Conservation (phyloP, 2,797 vertebrate species). For the Eidolon dupreanum region DNA sequence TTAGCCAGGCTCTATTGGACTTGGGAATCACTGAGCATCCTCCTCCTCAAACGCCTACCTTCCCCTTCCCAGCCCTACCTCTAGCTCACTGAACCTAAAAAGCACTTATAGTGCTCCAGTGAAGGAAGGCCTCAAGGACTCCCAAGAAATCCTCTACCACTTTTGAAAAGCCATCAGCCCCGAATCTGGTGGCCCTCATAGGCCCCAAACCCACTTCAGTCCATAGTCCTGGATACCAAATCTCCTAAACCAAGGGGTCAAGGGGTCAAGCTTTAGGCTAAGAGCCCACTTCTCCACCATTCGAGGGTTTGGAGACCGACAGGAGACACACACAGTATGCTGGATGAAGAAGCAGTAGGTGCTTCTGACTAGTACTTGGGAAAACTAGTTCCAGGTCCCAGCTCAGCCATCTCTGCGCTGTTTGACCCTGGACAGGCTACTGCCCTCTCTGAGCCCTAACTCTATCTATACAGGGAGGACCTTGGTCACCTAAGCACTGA, state of each 20-base stretch:
- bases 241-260: not conserved
- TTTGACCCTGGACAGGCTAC: not conserved
- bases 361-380: not conserved
- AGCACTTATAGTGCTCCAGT: not conserved
- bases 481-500: not conserved
- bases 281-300: not conserved
- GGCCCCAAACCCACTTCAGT: not conserved
- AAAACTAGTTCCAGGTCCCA: not conserved
- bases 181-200: not conserved
- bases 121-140: not conserved
- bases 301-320: not conserved
- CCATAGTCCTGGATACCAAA: not conserved
- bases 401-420: not conserved
- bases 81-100: not conserved
- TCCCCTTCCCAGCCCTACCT: not conserved
- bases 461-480: not conserved
- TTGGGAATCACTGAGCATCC: not conserved
- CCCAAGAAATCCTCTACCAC: not conserved
- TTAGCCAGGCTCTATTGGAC: not conserved
- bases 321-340: not conserved
- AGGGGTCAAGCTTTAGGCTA: not conserved
- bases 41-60: not conserved
- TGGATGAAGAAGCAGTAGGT: not conserved
- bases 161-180: not conserved
- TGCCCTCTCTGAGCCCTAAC: not conserved